Conservation (phyloP, 2,113 vertebrate species). For the Prionailurus viverrinus region DNA sequence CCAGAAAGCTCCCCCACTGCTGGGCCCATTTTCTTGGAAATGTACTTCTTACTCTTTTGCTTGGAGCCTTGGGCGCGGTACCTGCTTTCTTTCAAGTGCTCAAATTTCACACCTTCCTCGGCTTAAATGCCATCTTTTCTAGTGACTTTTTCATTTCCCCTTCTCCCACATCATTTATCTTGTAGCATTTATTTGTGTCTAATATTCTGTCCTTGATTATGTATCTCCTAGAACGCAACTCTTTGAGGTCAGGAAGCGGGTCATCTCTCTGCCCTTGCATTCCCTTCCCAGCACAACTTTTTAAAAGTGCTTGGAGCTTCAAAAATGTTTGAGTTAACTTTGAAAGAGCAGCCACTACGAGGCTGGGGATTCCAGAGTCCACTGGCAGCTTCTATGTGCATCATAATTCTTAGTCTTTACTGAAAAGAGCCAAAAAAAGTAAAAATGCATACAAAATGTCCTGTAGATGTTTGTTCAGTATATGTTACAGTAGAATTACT, state of each 20-base stretch:
- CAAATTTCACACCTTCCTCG: neutral
- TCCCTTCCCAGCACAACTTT: neutral
- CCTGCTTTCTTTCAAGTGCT: slow-evolving; percentile 12
- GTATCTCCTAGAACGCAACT: neutral
- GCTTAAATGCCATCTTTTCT: neutral
- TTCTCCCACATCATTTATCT: neutral
- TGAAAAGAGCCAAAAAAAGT: neutral
- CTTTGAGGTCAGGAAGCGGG: neutral
- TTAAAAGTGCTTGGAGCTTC: neutral
- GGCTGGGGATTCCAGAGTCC: neutral
- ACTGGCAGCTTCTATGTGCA: neutral
- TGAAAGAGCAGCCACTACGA: neutral
- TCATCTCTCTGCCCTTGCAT: neutral
- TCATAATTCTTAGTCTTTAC: neutral
- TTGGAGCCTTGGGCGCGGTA: neutral
- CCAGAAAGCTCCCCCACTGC: neutral
- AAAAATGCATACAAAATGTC: neutral
- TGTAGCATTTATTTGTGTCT: neutral
- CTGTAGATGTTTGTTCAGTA: neutral
- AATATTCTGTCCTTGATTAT: neutral
- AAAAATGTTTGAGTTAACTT: slow-evolving; percentile 14
- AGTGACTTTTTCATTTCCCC: neutral
- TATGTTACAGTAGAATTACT: neutral
- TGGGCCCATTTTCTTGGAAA: neutral
- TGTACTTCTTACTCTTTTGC: neutral